Base-by-base conservation (phyloP, 2,888 invertebrate genomes). In the Lottia scabra region DNA sequence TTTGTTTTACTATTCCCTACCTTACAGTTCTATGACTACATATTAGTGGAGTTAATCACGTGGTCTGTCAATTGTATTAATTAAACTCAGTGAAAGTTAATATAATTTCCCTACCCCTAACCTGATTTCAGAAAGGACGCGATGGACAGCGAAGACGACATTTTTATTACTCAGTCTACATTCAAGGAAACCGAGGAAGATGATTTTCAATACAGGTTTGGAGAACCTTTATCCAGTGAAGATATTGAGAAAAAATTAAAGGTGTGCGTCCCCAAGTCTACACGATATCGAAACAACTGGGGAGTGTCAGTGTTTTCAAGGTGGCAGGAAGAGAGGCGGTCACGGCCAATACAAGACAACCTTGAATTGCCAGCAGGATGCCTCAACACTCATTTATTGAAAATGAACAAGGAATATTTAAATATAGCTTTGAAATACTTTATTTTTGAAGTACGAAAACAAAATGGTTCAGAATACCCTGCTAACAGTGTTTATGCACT, bases 371-470 rank as follows among this genome's bases (percentile, higher is more conserved):
- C 63, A 19, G 30, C 26, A 15, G 15, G n/a, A 30, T 63, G 63
- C 63, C 23, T 63, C 15, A n/a, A 26, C 63, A 30, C 26, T 15
- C 26, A 16, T n/a, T 63, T 63, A 63, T 26, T n/a, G 19, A 23
- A 19, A 13, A 63, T 63, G 63, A 19, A 26, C 23, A 30, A 26
- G 15, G 19, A 63, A 30, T 26, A 19, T 23, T 30, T 63, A 3
- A 63, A 63, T 30, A 26, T 15, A 19, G 63, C 16, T 30, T 19
- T 63, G 63, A 63, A 63, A 10, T 63, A 26, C 63, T 63, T 63
- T 27, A 26, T 63, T 16, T 63, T 63, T 63, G 63, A 63, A 63
- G 63, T 23, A 26, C 63, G 63, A 26, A 63, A 63, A 63, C 63
- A 63, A 30, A 16, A 63, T 63, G 63, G 19, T 23, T 26, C 27